A percentile compares a stretch with the other conserved stretches of the same genome.
Evolutionary conservation across 2,888 invertebrate species (phyloP).

Genomic region (Hypolimnas misippus): DNA sequence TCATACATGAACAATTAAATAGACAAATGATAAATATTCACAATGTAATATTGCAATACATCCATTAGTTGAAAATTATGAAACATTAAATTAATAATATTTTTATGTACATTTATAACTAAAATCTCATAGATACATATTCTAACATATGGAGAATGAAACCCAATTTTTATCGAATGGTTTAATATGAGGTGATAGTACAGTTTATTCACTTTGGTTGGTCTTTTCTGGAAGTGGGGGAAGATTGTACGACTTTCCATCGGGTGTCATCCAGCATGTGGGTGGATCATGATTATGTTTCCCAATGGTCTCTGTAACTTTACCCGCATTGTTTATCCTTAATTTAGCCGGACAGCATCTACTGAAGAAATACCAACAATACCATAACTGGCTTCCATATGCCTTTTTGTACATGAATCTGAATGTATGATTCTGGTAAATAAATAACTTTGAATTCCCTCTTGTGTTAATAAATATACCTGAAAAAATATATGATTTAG

Average conservation of each 20-base stretch:
- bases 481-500: constrained; percentile 54
- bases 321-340: constrained; percentile 74
- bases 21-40: background rate
- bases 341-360: constrained; percentile 78
- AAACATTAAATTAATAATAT: background rate
- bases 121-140: constrained; percentile 24
- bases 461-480: constrained; percentile 80
- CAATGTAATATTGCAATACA: background rate
- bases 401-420: constrained; percentile 81
- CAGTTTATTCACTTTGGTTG: constrained; percentile 44
- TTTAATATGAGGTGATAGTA: background rate
- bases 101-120: constrained; percentile 10
- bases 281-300: constrained; percentile 78
- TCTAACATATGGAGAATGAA: constrained; percentile 14
- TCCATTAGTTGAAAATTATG: background rate
- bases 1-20: background rate
- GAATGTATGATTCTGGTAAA: constrained; percentile 80
- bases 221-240: constrained; percentile 69
- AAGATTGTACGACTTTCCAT: constrained; percentile 75
- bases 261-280: constrained; percentile 80
- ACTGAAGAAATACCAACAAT: constrained; percentile 81
- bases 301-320: constrained; percentile 77
- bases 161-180: constrained; percentile 5
- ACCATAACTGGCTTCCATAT: constrained; percentile 80
- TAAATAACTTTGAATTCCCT: constrained; percentile 78